These are phyloP conservation scores for Probosciger aterrimus DNA, from an alignment of 2,113 vertebrate genomes.

Conservation along the genomic window DNA sequence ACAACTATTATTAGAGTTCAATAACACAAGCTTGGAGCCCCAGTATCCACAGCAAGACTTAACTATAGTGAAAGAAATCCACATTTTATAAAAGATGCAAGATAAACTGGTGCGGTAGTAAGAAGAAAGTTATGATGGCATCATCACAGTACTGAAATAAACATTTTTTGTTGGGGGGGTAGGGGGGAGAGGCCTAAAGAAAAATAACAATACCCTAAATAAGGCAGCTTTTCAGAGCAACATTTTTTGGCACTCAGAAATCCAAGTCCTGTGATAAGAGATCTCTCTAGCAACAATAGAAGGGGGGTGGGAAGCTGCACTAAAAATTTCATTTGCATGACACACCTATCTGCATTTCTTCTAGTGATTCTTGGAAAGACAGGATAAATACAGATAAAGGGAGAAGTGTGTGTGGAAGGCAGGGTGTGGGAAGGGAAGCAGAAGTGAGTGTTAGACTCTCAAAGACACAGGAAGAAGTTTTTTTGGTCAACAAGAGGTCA, in stretches of 20 bases:
- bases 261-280: not conserved
- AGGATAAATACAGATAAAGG: not conserved
- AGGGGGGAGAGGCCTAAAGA: not conserved
- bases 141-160: not conserved
- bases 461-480: not conserved
- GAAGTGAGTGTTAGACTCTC: not conserved
- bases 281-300: not conserved
- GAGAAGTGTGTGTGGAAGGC: not conserved
- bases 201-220: not conserved
- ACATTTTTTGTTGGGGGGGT: not conserved
- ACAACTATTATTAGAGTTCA: not conserved
- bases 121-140: not conserved
- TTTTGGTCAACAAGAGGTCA: not conserved
- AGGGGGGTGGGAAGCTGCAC: not conserved
- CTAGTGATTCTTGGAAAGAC: constrained; percentile 33
- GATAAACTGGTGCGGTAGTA: not conserved
- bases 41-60: not conserved
- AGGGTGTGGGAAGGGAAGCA: not conserved
- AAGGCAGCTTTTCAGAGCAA: not conserved
- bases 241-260: not conserved
- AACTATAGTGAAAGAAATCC: not conserved
- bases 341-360: constrained; percentile 34
- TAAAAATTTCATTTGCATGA: constrained; percentile 32
- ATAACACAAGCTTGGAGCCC: not conserved
- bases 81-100: not conserved